Evolutionary conservation across 2,113 vertebrate genomes (phyloP), one percentile per base, ranked within the genome.

Genomic region (Desmodus rotundus): DNA sequence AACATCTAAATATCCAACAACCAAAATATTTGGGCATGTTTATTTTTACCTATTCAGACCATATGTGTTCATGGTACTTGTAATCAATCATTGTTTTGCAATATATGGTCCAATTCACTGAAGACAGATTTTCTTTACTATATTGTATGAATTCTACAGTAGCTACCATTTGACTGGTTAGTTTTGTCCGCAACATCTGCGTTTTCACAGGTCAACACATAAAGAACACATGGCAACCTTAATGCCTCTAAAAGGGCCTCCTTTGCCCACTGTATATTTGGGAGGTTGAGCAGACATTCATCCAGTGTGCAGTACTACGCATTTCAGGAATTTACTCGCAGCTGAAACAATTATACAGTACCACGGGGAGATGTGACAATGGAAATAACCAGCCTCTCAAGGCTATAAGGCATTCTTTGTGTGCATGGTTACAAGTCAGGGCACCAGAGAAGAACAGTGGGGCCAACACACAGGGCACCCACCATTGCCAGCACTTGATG

Each of bases 321-420:
- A 95, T 98, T 97, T 89, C 78, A 50, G 74, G 54, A 97, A 96
- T 95, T 89, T 77, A 52, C 95, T 98, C 97, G 94, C 87, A 70
- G 33, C 91, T 97, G 96, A 97, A 97, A 98, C 97, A 97, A 95
- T 97, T 97, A 97, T 4, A 65, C 10, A 76, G 88, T 7, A 68
- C 54, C 50, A 67, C 2, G 65, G 95, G 94, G 87, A 95, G 94
- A 97, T 87, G 68, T 94, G 95, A 96, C 97, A 96, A 31, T 36
- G 41, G 76, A 96, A 91, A 87, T 97, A 98, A 98, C 98, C 95
- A 95, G 95, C 73, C 94, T 95, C 3, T 95, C 56, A 54, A 77
- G 91, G 83, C 94, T 96, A 52, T 91, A 96, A 97, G 96, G 68
- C 68, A 11, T 87, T 97, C 83, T 82, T 85, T 95, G 90, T 98